A percentile compares a stretch with the other conserved stretches of the same genome.
These are phyloP conservation scores for Callinectes sapidus DNA, from an alignment of 2,888 invertebrate species.

Conservation along the genomic window DNA sequence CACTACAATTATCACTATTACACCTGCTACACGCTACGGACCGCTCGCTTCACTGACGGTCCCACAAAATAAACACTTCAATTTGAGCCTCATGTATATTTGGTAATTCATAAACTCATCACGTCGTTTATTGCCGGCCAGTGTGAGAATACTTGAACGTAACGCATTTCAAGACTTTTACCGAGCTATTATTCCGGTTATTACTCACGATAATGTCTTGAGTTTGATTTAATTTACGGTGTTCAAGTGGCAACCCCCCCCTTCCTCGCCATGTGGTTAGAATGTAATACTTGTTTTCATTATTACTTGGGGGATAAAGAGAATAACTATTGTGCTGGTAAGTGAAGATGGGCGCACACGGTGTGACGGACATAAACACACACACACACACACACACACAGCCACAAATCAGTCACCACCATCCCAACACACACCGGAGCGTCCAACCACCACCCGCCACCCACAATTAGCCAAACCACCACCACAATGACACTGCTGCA, in stretches of 20 bases:
- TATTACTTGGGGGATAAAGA: not conserved
- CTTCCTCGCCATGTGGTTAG: not conserved
- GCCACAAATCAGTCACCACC: not conserved
- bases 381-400: conserved; percentile 32
- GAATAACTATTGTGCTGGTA: not conserved
- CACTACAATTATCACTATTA: too few species aligned
- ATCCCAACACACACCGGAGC: too few species aligned
- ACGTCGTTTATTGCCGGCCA: not conserved
- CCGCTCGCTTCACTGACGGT: not conserved
- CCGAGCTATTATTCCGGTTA: not conserved
- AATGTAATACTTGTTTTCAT: not conserved
- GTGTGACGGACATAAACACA: conserved; percentile 16
- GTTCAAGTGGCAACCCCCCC: not conserved
- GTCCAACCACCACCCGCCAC: not conserved
- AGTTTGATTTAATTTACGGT: not conserved
- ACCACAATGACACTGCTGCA: conserved; percentile 11
- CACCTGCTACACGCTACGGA: not conserved
- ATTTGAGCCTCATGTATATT: not conserved
- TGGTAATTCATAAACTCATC: not conserved
- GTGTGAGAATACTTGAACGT: not conserved
- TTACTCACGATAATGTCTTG: not conserved
- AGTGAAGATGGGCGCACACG: not conserved
- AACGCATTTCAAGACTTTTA: not conserved
- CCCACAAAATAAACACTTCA: not conserved
- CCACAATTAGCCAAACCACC: conserved; percentile 12